These are phyloP conservation scores for Hippocampus guttulatus DNA, from an alignment of 2,113 vertebrate genomes.

Conservation along the genomic window DNA sequence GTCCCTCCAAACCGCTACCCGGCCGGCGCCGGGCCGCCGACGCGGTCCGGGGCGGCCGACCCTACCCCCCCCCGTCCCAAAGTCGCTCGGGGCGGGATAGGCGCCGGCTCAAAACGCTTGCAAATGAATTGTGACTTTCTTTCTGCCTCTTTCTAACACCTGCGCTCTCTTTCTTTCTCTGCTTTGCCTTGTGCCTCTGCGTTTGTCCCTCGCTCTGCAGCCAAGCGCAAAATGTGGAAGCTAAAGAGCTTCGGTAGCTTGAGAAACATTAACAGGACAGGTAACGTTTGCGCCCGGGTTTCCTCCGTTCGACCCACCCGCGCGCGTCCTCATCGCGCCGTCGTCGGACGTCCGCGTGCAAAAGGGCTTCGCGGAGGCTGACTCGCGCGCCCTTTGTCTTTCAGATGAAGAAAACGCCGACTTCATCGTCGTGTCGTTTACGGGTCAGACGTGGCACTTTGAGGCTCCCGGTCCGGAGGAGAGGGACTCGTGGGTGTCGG, in stretches of 20 bases:
- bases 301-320: constrained; percentile 14
- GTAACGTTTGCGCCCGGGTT: constrained; percentile 72
- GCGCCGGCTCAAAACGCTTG: not conserved
- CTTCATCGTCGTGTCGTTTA: constrained; percentile 92
- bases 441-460: constrained; percentile 96
- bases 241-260: constrained; percentile 99
- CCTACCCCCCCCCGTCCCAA: too few relatives aligned
- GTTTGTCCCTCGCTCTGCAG: constrained; percentile 80
- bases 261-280: constrained; percentile 99
- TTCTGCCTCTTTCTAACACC: constrained; percentile 55
- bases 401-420: constrained; percentile 91
- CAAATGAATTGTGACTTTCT: not conserved
- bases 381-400: not conserved
- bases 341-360: not conserved
- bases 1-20: too few relatives aligned
- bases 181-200: constrained; percentile 37
- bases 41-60: too few relatives aligned
- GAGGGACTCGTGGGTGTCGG: constrained; percentile 89
- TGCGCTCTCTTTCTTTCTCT: constrained; percentile 35
- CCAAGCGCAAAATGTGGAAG: constrained; percentile 99
- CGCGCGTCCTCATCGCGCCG: too few relatives aligned
- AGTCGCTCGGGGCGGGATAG: too few relatives aligned
- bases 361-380: not conserved
- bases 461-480: constrained; percentile 90
- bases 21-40: too few relatives aligned